A percentile compares a stretch with the other conserved stretches of the same genome.
These are phyloP conservation scores for Lepus timidus DNA, from an alignment of 2,113 vertebrate species.

Conservation along the genomic window DNA sequence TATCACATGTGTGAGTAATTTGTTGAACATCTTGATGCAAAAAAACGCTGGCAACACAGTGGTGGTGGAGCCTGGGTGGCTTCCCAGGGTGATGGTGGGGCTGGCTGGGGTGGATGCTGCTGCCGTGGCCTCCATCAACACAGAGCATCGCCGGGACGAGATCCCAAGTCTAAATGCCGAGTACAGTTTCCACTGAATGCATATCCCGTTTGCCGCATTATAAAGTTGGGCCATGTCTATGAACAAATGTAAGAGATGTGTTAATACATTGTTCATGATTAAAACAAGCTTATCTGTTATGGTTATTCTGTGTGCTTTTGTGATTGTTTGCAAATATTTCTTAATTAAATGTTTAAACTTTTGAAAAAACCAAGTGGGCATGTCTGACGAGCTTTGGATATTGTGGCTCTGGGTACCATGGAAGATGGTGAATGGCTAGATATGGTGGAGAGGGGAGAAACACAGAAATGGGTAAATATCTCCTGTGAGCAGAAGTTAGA, in stretches of 20 bases:
- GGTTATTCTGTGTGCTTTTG: neutral
- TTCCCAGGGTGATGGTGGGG: neutral
- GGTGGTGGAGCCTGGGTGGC: neutral
- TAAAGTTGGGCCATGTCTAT: neutral
- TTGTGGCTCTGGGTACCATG: neutral
- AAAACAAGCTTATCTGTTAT: constrained; percentile 1
- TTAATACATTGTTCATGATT: neutral
- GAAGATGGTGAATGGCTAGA: neutral
- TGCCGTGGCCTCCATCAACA: neutral
- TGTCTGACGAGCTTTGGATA: constrained; percentile 22
- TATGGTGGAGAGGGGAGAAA: neutral
- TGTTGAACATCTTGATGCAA: neutral
- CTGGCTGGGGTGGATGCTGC: neutral
- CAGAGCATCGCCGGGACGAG: neutral
- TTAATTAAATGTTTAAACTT: constrained; percentile 44
- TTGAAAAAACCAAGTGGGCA: neutral
- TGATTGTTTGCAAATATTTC: constrained; percentile 45
- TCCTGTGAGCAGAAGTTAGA: neutral
- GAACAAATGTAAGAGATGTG: neutral
- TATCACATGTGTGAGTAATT: neutral
- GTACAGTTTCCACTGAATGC: too few relatives aligned
- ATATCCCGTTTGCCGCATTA: neutral
- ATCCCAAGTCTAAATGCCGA: neutral
- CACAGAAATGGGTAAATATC: neutral
- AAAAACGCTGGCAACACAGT: neutral